Percentiles rank a stretch among this genome's conserved stretches.
phyloP scores from a whole-genome alignment of 2,888 invertebrate species.

The Autographa gamma region DNA sequence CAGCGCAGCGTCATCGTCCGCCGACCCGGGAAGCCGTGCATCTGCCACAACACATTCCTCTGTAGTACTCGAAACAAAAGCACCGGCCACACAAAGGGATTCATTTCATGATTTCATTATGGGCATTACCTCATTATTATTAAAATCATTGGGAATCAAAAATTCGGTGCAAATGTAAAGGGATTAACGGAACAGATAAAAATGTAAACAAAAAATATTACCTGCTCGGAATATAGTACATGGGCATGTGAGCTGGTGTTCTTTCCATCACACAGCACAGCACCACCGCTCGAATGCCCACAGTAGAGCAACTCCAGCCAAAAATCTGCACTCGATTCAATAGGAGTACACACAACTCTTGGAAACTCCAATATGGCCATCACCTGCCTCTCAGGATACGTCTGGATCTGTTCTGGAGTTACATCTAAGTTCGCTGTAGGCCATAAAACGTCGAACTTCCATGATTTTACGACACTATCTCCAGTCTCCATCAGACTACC shows the following conservation, averaged over 20 bases:
- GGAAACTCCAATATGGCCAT: slow-evolving; percentile 93
- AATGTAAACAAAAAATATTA: no score
- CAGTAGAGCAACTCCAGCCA: slow-evolving; percentile 95
- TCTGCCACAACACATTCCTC: slow-evolving; percentile 61
- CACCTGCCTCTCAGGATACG: slow-evolving; percentile 93
- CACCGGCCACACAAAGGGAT: neutral
- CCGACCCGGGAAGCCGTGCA: slow-evolving; percentile 90
- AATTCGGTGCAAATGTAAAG: no score
- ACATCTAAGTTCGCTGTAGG: slow-evolving; percentile 92
- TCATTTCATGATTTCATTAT: neutral
- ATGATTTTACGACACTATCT: slow-evolving; percentile 83
- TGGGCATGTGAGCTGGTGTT: slow-evolving; percentile 88
- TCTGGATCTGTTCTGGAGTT: slow-evolving; percentile 93
- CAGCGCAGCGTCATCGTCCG: slow-evolving; percentile 92
- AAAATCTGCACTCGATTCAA: slow-evolving; percentile 91
- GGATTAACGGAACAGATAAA: no score
- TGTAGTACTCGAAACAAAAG: neutral
- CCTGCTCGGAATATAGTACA: slow-evolving; percentile 93
- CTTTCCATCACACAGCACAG: slow-evolving; percentile 91
- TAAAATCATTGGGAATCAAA: no score
- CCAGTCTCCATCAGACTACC: slow-evolving; percentile 80
- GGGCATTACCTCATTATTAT: no score
- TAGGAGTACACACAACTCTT: slow-evolving; percentile 91
- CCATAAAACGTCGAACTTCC: slow-evolving; percentile 94
- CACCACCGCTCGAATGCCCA: slow-evolving; percentile 91